These are phyloP conservation scores for Tenrec ecaudatus DNA, from an alignment of 2,113 vertebrate genomes.

Conservation along the genomic window DNA sequence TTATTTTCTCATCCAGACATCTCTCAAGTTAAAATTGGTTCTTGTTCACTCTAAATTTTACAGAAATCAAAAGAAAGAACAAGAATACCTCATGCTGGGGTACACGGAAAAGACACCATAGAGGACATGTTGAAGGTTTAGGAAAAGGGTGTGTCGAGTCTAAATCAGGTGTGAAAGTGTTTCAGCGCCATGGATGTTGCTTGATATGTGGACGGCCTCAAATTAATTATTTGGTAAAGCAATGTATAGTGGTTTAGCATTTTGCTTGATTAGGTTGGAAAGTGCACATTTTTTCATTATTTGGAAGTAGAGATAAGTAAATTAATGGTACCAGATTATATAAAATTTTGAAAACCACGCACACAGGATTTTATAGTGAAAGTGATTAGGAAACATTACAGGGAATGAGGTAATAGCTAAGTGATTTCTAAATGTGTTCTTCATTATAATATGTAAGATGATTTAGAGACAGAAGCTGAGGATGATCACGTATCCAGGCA, in stretches of 20 bases:
- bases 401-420: slow-evolving; percentile 5
- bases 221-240: neutral
- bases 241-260: slow-evolving; percentile 33
- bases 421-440: slow-evolving; percentile 41
- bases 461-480: neutral
- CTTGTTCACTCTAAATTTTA: neutral
- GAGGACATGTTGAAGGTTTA: neutral
- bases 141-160: no score
- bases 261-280: neutral
- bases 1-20: neutral
- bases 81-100: neutral
- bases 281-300: no score
- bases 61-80: neutral
- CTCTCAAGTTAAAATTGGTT: slow-evolving; percentile 4
- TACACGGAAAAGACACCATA: neutral
- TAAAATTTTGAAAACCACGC: slow-evolving; percentile 24
- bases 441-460: slow-evolving; percentile 11
- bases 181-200: neutral
- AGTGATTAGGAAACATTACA: slow-evolving; percentile 5
- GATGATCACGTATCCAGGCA: neutral
- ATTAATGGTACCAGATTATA: slow-evolving; percentile 16
- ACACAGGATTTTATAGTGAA: slow-evolving; percentile 13
- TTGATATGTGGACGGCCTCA: neutral
- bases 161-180: no score
- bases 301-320: neutral